phyloP scores from a whole-genome alignment of 2,888 invertebrate species.

The Ectemnius continuus region DNA sequence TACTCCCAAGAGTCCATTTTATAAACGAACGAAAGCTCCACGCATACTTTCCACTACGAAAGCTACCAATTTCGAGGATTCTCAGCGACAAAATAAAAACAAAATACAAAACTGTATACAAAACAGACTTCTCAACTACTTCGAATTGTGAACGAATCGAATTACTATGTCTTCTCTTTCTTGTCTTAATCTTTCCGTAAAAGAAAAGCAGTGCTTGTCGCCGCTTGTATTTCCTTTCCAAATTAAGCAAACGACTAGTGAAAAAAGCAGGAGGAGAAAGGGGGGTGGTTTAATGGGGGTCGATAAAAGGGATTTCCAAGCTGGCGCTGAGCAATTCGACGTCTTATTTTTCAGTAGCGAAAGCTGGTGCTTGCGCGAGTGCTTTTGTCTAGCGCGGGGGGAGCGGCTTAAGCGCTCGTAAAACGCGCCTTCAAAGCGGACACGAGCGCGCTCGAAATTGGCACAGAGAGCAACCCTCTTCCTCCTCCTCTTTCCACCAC shows the following conservation, averaged over 20 bases:
- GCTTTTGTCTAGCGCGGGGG: not conserved
- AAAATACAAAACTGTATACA: too few relatives aligned
- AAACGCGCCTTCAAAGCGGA: not conserved
- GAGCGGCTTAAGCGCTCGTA: constrained; percentile 2
- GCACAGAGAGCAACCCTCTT: not conserved
- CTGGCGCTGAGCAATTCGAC: not conserved
- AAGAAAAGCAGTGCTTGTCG: not conserved
- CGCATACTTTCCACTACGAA: too few relatives aligned
- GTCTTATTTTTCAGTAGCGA: constrained; percentile 2
- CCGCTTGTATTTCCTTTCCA: too few relatives aligned
- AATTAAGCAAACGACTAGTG: too few relatives aligned
- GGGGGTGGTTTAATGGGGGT: not conserved
- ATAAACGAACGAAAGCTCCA: too few relatives aligned
- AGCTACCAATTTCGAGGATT: too few relatives aligned
- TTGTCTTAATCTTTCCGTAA: too few relatives aligned
- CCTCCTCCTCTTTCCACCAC: too few relatives aligned
- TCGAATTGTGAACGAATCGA: not conserved
- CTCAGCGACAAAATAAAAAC: too few relatives aligned
- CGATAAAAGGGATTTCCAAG: too few relatives aligned
- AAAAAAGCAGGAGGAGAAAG: too few relatives aligned
- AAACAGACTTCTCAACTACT: not conserved
- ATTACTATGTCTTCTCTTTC: not conserved
- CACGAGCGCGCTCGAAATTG: not conserved
- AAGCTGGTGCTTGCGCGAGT: not conserved
- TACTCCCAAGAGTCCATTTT: too few relatives aligned